These are phyloP conservation scores for Schizotus pectinicornis DNA, from an alignment of 2,888 invertebrate species.

Conservation along the genomic window DNA sequence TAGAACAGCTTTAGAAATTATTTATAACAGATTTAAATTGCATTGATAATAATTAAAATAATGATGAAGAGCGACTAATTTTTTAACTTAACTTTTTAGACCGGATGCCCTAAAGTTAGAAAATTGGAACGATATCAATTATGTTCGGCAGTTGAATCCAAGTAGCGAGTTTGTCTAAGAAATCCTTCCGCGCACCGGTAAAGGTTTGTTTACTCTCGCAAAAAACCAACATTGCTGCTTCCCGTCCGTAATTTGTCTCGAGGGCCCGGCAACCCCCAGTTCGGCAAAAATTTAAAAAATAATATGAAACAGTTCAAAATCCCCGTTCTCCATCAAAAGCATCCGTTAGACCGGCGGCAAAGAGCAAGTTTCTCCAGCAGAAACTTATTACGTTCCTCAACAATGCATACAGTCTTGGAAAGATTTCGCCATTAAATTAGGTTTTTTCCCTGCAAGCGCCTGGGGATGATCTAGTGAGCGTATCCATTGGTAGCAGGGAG, in stretches of 20 bases:
- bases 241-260: not conserved
- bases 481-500: constrained; percentile 15
- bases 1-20: no score
- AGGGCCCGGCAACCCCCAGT: not conserved
- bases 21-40: no score
- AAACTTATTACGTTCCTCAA: constrained; percentile 11
- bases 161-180: no score
- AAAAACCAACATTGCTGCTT: constrained; percentile 1
- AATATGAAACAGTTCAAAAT: constrained; percentile 15
- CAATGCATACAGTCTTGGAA: not conserved
- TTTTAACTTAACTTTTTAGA: no score
- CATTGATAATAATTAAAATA: no score
- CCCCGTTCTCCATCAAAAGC: constrained; percentile 14
- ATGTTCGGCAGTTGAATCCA: no score
- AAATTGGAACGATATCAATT: no score
- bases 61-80: no score
- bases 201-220: not conserved
- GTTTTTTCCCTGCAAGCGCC: constrained; percentile 12
- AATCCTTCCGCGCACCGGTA: no score
- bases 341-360: constrained; percentile 15
- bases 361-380: constrained; percentile 1
- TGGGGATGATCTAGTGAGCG: constrained; percentile 15
- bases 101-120: no score
- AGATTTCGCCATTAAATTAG: constrained; percentile 4
- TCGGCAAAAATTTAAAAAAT: constrained; percentile 2